A percentile compares a stretch with the other conserved stretches of the same genome.
phyloP scores from a whole-genome alignment of 2,113 vertebrate species.

The Tringa solitaria region DNA sequence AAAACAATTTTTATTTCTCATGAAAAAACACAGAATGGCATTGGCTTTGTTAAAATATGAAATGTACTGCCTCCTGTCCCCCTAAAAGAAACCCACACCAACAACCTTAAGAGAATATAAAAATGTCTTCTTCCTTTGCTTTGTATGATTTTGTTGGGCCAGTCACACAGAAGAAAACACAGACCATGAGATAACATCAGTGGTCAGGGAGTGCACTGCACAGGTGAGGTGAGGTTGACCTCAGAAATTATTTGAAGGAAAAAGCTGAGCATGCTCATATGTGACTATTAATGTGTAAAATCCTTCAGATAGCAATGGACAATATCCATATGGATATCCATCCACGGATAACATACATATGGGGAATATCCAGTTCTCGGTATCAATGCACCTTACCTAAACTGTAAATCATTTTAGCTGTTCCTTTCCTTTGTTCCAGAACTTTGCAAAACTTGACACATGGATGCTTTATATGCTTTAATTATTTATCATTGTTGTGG shows the following conservation, averaged over 20 bases:
- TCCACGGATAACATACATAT: neutral
- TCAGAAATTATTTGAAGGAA: neutral
- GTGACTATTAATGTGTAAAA: neutral
- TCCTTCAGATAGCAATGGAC: neutral
- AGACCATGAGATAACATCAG: neutral
- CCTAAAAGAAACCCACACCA: accelerated
- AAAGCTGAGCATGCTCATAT: neutral
- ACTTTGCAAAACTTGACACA: neutral
- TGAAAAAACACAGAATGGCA: neutral
- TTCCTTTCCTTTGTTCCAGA: neutral
- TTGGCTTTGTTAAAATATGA: neutral
- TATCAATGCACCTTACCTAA: neutral
- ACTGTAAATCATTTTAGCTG: neutral
- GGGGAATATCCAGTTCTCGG: neutral
- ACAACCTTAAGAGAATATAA: neutral
- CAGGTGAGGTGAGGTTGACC: neutral
- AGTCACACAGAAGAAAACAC: neutral
- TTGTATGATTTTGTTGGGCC: neutral
- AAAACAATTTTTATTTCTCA: neutral
- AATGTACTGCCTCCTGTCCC: accelerated
- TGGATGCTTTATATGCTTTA: neutral
- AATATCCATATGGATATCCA: neutral
- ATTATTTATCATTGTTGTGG: conserved; percentile 17
- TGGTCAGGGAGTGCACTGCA: neutral
- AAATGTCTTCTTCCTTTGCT: neutral